Conservation (phyloP, 2,797 vertebrate genomes). For the Bradypus variegatus region DNA sequence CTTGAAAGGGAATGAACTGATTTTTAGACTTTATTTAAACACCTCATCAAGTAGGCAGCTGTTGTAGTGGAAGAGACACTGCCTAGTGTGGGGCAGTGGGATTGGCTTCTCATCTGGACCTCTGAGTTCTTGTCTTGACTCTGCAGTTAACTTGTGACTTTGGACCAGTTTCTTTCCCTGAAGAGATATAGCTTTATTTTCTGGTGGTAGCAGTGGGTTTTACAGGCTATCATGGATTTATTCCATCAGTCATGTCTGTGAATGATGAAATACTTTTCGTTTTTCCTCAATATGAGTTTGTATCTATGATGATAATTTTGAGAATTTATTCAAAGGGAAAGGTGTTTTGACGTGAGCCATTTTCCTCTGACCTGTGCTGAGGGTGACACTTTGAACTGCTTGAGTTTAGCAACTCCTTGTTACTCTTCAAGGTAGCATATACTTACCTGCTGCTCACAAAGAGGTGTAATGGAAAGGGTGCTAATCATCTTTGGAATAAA, state of each 20-base stretch:
- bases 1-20: neutral
- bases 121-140: neutral
- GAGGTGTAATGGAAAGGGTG: neutral
- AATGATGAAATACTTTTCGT: neutral
- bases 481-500: neutral
- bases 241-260: neutral
- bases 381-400: neutral
- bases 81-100: too few relatives aligned
- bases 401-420: neutral
- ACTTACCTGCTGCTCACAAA: neutral
- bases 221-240: neutral
- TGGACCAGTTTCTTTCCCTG: neutral
- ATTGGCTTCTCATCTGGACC: neutral
- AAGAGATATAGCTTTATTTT: neutral
- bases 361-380: neutral
- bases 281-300: neutral
- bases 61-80: neutral
- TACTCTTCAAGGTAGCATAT: neutral
- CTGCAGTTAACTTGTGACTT: neutral
- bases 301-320: neutral
- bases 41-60: neutral
- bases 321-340: slow-evolving; percentile 14
- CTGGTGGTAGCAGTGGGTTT: neutral
- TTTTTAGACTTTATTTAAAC: neutral
- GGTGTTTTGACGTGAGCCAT: neutral